Conservation (phyloP, 2,888 invertebrate species). For the Rhamphomyia laevipes region DNA sequence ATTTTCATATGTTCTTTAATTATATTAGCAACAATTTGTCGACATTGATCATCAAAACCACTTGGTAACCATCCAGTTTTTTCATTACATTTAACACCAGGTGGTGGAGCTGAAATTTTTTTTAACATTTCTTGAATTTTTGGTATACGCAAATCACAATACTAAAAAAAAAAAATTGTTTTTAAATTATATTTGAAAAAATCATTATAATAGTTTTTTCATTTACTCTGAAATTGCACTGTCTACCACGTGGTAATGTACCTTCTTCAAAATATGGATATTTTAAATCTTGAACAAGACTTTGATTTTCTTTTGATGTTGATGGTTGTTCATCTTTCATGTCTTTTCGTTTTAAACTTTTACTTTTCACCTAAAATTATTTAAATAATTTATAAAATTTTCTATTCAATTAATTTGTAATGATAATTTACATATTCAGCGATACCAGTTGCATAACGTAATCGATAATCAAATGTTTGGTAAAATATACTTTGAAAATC, state of each 20-base stretch:
- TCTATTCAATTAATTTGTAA: background rate
- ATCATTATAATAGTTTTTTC: background rate
- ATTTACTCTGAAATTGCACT: slow-evolving; percentile 77
- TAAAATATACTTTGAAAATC: slow-evolving; percentile 67
- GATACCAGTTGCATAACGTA: slow-evolving; percentile 32
- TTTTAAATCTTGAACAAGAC: slow-evolving; percentile 28
- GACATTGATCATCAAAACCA: slow-evolving; percentile 54
- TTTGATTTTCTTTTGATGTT: slow-evolving; percentile 33
- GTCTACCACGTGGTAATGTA: slow-evolving; percentile 65
- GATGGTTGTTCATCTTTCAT: slow-evolving; percentile 18
- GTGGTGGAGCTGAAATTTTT: slow-evolving; percentile 48
- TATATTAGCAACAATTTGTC: slow-evolving; percentile 59
- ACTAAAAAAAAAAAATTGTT: slow-evolving; percentile 39
- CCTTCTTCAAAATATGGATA: slow-evolving; percentile 53
- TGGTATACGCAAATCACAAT: slow-evolving; percentile 65
- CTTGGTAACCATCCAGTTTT: slow-evolving; percentile 69
- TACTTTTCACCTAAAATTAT: slow-evolving; percentile 4
- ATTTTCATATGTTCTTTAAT: slow-evolving; percentile 41
- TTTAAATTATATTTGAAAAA: no score
- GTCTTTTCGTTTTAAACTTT: slow-evolving; percentile 4
- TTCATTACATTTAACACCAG: slow-evolving; percentile 52
- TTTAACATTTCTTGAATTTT: slow-evolving; percentile 68
- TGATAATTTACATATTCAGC: slow-evolving; percentile 24
- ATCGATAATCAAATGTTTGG: slow-evolving; percentile 78
- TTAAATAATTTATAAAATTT: background rate